Conservation (phyloP, 2,888 invertebrate genomes). For the Buathra laborator region DNA sequence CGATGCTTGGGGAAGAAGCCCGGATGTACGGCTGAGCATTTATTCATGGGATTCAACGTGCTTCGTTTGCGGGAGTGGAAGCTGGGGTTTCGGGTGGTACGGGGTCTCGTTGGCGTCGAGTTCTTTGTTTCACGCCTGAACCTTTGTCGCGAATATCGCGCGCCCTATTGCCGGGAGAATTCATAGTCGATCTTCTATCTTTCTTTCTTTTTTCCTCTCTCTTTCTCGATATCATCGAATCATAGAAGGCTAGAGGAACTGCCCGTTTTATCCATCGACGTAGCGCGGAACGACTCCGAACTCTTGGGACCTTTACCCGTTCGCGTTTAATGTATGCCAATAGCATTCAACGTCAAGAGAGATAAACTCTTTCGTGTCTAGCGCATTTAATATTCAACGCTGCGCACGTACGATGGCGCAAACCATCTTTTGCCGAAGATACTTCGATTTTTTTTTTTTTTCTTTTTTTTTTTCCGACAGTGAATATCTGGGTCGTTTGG, state of each 20-base stretch:
- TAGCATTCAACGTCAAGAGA: constrained; percentile 39
- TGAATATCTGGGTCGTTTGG: constrained; percentile 49
- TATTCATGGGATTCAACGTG: constrained; percentile 71
- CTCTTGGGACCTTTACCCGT: neutral
- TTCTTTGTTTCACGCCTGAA: constrained; percentile 66
- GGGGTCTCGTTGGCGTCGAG: constrained; percentile 49
- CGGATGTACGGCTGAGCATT: constrained; percentile 70
- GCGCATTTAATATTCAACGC: constrained; percentile 60
- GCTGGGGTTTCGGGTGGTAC: constrained; percentile 46
- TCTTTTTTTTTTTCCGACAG: constrained; percentile 20
- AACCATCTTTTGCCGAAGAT: constrained; percentile 38
- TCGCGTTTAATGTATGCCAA: constrained; percentile 43
- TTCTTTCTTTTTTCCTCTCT: neutral
- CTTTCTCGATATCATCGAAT: constrained; percentile 62
- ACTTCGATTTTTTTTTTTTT: constrained; percentile 18
- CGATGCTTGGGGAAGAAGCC: constrained; percentile 59
- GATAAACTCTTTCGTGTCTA: constrained; percentile 28
- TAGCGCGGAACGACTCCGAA: constrained; percentile 14
- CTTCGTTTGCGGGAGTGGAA: constrained; percentile 67
- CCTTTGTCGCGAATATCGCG: constrained; percentile 57
- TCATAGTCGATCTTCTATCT: constrained; percentile 4
- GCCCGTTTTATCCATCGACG: constrained; percentile 31
- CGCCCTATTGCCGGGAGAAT: neutral
- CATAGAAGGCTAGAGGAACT: constrained; percentile 41
- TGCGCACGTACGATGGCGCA: neutral